Conservation (phyloP, 2,888 invertebrate species). For the Lagria hirta region DNA sequence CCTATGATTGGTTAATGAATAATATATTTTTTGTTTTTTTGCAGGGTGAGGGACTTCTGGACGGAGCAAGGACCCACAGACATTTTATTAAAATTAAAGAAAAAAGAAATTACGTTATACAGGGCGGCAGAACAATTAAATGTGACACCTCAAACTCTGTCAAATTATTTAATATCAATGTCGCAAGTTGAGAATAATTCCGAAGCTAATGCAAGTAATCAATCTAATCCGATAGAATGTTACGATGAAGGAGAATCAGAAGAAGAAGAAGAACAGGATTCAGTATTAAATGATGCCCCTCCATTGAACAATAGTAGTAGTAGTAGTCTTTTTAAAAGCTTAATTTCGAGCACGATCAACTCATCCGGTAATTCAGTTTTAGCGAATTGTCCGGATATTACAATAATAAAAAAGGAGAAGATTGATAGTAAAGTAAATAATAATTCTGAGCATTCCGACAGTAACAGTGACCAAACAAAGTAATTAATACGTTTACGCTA, state of each 20-base stretch:
- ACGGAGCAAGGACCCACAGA: slow-evolving; percentile 76
- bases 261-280: slow-evolving; percentile 55
- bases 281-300: slow-evolving; percentile 54
- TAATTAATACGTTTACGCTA: slow-evolving; percentile 33
- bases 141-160: slow-evolving; percentile 72
- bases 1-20: too few relatives aligned
- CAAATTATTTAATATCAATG: slow-evolving; percentile 67
- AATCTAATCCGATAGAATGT: slow-evolving; percentile 51
- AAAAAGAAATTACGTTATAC: slow-evolving; percentile 71
- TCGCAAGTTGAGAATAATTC: slow-evolving; percentile 56
- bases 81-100: slow-evolving; percentile 68
- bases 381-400: slow-evolving; percentile 62
- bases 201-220: slow-evolving; percentile 52
- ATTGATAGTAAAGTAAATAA: slow-evolving; percentile 55
- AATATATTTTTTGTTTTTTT: slow-evolving; percentile 35
- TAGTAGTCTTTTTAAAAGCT: slow-evolving; percentile 46
- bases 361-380: slow-evolving; percentile 52
- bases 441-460: slow-evolving; percentile 55
- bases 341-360: slow-evolving; percentile 25
- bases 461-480: slow-evolving; percentile 46
- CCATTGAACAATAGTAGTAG: slow-evolving; percentile 54
- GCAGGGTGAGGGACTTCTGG: slow-evolving; percentile 73
- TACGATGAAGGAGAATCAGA: slow-evolving; percentile 54
- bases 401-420: slow-evolving; percentile 62
- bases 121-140: slow-evolving; percentile 75